Conservation (phyloP, 2,797 vertebrate species). For the Dicrostonyx torquatus region DNA sequence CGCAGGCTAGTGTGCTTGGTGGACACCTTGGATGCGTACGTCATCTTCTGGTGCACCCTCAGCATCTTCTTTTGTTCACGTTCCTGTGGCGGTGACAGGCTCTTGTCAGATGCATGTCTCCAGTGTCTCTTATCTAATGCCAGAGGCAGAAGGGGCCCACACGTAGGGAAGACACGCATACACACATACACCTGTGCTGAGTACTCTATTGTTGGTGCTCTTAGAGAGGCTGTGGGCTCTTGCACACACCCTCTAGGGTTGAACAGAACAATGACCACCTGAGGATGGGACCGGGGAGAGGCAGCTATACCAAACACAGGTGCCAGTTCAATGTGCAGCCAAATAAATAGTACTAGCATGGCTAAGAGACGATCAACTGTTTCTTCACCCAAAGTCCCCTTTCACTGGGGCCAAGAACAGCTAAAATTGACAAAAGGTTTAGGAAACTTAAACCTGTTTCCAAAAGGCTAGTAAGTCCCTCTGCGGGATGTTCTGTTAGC, state of each 20-base stretch:
- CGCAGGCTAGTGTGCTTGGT: constrained; percentile 46
- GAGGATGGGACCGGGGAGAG: background rate
- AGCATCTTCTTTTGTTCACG: constrained; percentile 85
- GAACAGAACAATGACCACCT: background rate
- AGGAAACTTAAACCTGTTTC: background rate
- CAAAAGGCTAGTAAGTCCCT: background rate
- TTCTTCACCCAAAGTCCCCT: background rate
- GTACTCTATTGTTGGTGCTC: background rate
- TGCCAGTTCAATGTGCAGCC: too few relatives aligned
- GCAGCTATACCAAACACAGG: background rate
- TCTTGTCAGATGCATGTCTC: background rate
- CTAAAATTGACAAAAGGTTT: background rate
- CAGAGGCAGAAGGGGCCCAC: background rate
- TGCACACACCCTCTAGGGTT: background rate
- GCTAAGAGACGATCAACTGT: background rate
- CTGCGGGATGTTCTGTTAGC: background rate
- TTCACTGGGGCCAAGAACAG: background rate
- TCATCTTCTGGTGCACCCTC: constrained; percentile 89
- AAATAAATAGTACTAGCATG: background rate
- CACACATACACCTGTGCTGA: background rate
- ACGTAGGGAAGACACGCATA: background rate
- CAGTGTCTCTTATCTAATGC: background rate
- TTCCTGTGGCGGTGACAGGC: constrained; percentile 85
- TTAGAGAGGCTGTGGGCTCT: background rate
- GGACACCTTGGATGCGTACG: constrained; percentile 75